Evolutionary conservation across 2,113 vertebrate genomes (phyloP).

Genomic region (Poicephalus meyeri): DNA sequence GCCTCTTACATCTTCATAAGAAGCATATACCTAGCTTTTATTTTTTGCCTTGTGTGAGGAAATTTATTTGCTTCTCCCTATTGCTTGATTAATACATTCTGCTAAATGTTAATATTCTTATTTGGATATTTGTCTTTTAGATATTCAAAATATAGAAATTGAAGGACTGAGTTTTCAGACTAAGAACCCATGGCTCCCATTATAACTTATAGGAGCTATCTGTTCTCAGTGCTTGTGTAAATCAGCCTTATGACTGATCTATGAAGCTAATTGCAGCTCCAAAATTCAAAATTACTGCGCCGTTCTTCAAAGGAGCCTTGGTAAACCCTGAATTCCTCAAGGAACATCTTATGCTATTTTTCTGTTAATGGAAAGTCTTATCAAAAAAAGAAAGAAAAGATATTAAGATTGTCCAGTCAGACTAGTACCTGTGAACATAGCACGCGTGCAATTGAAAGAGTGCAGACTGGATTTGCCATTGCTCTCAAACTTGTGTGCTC

Average conservation of each 20-base stretch:
- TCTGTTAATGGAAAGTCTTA: background rate
- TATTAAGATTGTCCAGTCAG: background rate
- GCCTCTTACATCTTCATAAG: background rate
- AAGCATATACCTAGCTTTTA: background rate
- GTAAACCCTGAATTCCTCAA: background rate
- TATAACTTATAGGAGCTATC: background rate
- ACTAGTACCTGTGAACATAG: background rate
- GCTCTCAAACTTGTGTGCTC: background rate
- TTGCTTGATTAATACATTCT: background rate
- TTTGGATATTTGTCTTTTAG: background rate
- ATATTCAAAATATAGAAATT: background rate
- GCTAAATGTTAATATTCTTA: background rate
- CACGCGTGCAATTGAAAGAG: background rate
- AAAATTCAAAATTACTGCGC: constrained; percentile 17
- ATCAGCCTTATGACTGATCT: constrained; percentile 14
- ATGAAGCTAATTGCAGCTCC: constrained; percentile 8
- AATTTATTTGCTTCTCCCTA: background rate
- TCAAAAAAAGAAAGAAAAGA: background rate
- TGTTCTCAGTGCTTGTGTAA: background rate
- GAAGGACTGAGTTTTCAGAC: background rate
- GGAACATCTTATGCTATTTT: background rate
- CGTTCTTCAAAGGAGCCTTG: constrained; percentile 12
- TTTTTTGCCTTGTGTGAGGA: background rate
- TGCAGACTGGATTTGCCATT: background rate
- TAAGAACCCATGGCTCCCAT: background rate